phyloP scores from a whole-genome alignment of 1,140 invertebrate genomes.

The Holotrichia oblita region DNA sequence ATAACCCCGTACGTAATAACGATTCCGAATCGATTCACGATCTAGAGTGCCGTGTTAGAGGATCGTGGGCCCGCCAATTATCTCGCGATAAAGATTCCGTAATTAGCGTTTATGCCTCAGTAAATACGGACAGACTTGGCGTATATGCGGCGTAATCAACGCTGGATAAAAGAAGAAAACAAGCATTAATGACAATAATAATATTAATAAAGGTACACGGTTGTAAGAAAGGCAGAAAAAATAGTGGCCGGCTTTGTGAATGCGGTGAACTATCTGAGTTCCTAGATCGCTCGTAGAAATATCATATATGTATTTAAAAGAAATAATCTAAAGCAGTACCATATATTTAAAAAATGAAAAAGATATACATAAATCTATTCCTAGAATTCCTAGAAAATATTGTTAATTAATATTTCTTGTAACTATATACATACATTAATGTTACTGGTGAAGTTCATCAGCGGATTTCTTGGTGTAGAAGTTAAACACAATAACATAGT shows the following conservation, averaged over 20 bases:
- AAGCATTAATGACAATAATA: conserved; percentile 32
- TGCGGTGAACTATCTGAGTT: background rate
- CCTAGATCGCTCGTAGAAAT: too few relatives aligned
- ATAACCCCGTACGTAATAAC: conserved; percentile 7
- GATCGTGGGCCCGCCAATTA: conserved; percentile 22
- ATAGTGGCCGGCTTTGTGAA: background rate
- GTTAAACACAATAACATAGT: too few relatives aligned
- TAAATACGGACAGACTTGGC: conserved; percentile 16
- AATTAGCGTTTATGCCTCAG: conserved; percentile 33
- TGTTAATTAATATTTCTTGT: too few relatives aligned
- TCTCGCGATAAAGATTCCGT: conserved; percentile 30
- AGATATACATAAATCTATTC: too few relatives aligned
- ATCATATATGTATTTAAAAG: too few relatives aligned
- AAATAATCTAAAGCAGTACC: too few relatives aligned
- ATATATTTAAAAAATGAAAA: too few relatives aligned
- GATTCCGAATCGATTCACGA: conserved; percentile 10
- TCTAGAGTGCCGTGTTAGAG: conserved; percentile 9
- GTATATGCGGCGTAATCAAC: conserved; percentile 17
- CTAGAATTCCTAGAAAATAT: too few relatives aligned
- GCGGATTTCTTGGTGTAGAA: too few relatives aligned
- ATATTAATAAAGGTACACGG: conserved; percentile 16
- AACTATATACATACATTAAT: too few relatives aligned
- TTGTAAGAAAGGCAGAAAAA: background rate
- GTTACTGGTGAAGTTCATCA: too few relatives aligned
- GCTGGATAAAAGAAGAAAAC: background rate